phyloP scores from a whole-genome alignment of 2,797 vertebrate species.

The Spea hammondii region DNA sequence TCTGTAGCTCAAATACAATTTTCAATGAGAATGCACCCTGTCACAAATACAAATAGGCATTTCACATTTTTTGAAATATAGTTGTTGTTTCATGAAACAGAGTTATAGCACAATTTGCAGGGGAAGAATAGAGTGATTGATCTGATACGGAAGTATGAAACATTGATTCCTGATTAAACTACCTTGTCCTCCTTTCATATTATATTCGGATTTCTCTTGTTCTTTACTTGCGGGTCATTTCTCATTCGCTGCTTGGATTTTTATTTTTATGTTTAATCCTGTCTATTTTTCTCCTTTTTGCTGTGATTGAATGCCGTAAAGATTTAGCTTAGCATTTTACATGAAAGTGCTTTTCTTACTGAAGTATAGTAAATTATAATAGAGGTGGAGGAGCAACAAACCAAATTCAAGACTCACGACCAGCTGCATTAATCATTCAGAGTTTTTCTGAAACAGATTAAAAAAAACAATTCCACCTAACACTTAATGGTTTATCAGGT shows the following conservation, averaged over 20 bases:
- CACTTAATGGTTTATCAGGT: too few relatives aligned
- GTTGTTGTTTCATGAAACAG: neutral
- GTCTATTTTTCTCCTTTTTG: neutral
- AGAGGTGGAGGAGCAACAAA: neutral
- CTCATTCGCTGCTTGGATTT: neutral
- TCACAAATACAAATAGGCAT: too few relatives aligned
- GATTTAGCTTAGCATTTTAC: neutral
- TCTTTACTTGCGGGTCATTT: conserved; percentile 1
- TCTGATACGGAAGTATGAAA: conserved; percentile 1
- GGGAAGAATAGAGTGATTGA: neutral
- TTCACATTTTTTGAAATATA: too few relatives aligned
- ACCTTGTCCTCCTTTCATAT: conserved; percentile 4
- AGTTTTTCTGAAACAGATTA: too few relatives aligned
- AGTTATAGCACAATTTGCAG: neutral
- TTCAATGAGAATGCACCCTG: too few relatives aligned
- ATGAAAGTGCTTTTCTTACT: conserved; percentile 1
- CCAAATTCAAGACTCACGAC: too few relatives aligned
- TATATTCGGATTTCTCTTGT: conserved; percentile 9
- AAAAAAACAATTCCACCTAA: too few relatives aligned
- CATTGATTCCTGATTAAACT: neutral
- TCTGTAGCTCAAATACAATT: too few relatives aligned
- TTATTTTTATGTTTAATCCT: neutral
- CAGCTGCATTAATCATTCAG: too few relatives aligned
- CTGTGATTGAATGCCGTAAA: neutral
- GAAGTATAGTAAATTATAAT: neutral